Evolutionary conservation across 2,888 invertebrate species (phyloP), one percentile per base, ranked within the genome.

Genomic region (Xanthorhoe spadicearia): DNA sequence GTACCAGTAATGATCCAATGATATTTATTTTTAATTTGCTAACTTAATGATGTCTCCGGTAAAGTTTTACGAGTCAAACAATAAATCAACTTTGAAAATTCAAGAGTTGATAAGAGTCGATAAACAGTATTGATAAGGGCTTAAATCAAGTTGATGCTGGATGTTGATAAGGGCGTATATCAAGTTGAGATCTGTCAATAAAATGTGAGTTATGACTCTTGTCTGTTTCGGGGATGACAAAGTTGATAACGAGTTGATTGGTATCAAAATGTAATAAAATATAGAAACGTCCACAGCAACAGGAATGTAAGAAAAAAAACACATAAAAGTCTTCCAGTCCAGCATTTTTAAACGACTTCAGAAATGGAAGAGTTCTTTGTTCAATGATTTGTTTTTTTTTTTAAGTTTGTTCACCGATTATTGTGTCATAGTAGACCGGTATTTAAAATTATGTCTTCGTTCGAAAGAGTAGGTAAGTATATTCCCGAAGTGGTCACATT

Each of bases 141-240:
- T 64, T 61, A 68, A 68, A 68, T 68, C 68, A 68, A 64, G 4
- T 64, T 54, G 46, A 68, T 57, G 67, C 51, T 10, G 32, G 38
- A 57, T 50, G 50, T 55, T 28, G 67, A 67, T 66, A 60, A 38
- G 56, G 43, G 52, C 49, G 48, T 53, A 64, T 57, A 60, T 62
- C 55, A 60, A 62, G 17, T 46, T 65, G 48, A 57, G n/a, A n/a
- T 18, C 48, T 61, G 66, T 60, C 61, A 53, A 64, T 68, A 68
- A 68, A 68, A 64, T 19, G 50, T 68, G 68, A 68, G n/a, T 57
- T 64, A 68, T 54, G 13, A 48, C 2, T 48, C 28, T 38, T 32
- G 15, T 61, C 61, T 66, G 61, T 61, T 52, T 56, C 35, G 32
- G 15, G 61, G 58, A 51, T 59, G 57, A 58, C 66, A 46, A 51